Evolutionary conservation across 2,797 vertebrate genomes (phyloP).

Genomic region (Platyrinchus mystaceus): DNA sequence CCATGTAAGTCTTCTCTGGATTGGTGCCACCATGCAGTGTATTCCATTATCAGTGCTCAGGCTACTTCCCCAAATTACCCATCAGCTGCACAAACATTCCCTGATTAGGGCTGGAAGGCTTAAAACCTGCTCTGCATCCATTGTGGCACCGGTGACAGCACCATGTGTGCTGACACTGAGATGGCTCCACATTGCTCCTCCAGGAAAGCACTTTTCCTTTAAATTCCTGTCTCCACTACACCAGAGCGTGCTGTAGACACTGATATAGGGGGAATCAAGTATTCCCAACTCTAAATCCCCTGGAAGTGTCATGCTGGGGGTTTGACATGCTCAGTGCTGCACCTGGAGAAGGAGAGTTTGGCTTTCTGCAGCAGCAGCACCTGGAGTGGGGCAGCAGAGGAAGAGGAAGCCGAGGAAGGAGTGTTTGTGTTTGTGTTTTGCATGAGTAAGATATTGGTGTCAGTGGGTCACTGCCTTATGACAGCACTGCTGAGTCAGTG

Average conservation of each 20-base stretch:
- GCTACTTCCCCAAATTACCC: neutral
- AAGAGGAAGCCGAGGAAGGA: neutral
- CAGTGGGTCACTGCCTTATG: constrained; percentile 45
- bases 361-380: neutral
- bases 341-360: neutral
- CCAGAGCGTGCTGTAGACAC: rapidly evolving
- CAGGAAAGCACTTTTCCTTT: neutral
- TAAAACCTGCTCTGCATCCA: neutral
- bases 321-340: neutral
- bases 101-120: neutral
- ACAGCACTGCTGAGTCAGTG: constrained; percentile 35
- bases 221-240: neutral
- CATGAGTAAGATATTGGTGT: constrained; percentile 19
- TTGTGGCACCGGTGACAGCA: neutral
- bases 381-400: neutral
- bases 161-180: neutral
- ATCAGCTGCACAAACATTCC: constrained; percentile 13
- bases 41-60: neutral
- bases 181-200: neutral
- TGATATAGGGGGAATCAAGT: neutral
- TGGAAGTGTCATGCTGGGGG: neutral
- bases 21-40: neutral
- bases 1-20: neutral
- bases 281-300: neutral
- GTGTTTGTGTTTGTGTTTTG: constrained; percentile 6